Conservation (phyloP, 2,113 vertebrate genomes). For the Hypanus sabinus region DNA sequence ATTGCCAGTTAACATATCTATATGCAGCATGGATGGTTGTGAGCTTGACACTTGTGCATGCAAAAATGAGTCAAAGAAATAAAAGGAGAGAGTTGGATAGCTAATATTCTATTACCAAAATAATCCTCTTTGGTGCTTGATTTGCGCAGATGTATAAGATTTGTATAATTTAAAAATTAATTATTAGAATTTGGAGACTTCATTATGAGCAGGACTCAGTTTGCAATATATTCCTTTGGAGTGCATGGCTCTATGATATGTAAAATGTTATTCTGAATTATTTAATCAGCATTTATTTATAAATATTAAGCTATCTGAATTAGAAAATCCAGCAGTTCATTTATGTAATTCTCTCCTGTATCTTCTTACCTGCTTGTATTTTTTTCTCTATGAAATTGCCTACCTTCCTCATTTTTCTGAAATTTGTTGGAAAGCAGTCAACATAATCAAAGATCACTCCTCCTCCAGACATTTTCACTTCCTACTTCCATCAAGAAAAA, state of each 20-base stretch:
- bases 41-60: neutral
- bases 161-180: neutral
- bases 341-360: no score
- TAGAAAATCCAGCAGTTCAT: neutral
- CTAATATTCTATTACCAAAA: neutral
- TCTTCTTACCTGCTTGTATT: neutral
- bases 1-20: neutral
- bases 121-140: neutral
- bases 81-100: neutral
- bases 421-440: neutral
- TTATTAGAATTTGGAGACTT: neutral
- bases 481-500: neutral
- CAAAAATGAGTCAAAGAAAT: neutral
- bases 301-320: neutral
- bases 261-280: neutral
- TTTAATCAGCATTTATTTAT: neutral
- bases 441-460: no score
- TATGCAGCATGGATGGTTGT: neutral
- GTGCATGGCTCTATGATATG: neutral
- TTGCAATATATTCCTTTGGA: constrained; percentile 5
- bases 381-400: neutral
- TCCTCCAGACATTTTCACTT: no score
- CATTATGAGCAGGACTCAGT: neutral
- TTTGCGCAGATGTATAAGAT: neutral
- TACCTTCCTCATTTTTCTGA: neutral